Conservation (phyloP, 1,140 invertebrate species). For the Heliconius himera region DNA sequence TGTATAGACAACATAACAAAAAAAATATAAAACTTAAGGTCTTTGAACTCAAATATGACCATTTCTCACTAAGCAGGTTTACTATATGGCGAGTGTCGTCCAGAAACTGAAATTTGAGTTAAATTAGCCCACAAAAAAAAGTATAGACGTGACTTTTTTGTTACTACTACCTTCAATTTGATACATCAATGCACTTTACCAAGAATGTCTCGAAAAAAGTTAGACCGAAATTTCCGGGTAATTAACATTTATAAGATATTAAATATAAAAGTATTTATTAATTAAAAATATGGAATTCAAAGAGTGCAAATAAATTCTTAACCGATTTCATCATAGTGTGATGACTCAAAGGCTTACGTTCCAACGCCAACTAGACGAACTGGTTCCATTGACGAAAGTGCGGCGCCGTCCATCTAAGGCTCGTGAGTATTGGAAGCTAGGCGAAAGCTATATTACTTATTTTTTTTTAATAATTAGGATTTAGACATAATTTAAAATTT, state of each 20-base stretch:
- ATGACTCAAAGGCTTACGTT: constrained; percentile 19
- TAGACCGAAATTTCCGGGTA: neutral
- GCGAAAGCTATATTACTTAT: neutral
- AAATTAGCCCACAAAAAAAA: no score
- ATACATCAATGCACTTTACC: neutral
- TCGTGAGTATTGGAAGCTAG: neutral
- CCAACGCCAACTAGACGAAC: constrained; percentile 17
- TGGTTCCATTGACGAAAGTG: constrained; percentile 23
- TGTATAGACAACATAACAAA: no score
- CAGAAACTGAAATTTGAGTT: no score
- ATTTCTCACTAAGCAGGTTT: no score
- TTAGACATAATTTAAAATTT: no score
- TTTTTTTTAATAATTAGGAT: neutral
- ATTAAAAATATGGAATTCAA: neutral
- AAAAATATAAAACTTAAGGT: neutral
- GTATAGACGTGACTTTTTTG: no score
- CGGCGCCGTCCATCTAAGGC: constrained; percentile 16
- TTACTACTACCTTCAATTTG: neutral
- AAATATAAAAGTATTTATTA: neutral
- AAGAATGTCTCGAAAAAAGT: neutral
- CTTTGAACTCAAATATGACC: neutral
- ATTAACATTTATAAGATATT: neutral
- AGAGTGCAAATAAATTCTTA: constrained; percentile 18
- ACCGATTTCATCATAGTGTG: constrained; percentile 26
- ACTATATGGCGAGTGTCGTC: no score